Conservation (phyloP, 1,140 invertebrate genomes). For the Condylostylus longicornis region DNA sequence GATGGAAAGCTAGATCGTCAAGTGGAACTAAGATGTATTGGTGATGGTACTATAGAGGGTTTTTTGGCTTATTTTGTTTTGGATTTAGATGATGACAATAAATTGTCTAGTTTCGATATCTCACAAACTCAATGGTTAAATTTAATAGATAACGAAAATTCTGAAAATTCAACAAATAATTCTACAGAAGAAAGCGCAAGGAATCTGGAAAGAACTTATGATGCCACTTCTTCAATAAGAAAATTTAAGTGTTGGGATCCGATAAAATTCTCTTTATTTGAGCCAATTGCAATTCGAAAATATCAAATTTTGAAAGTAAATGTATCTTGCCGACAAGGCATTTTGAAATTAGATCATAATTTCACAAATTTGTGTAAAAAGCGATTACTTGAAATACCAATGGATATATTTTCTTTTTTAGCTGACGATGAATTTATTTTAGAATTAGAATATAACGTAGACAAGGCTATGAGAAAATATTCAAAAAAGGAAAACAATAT, state of each 20-base stretch:
- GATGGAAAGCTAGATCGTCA: slow-evolving; percentile 30
- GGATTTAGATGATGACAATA: slow-evolving; percentile 47
- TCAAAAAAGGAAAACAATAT: slow-evolving; percentile 24
- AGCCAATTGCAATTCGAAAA: slow-evolving; percentile 27
- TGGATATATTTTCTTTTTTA: slow-evolving; percentile 38
- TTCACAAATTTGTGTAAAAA: too few relatives aligned
- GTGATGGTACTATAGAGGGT: slow-evolving; percentile 42
- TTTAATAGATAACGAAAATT: too few relatives aligned
- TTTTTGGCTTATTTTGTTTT: slow-evolving; percentile 59
- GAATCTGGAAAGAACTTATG: too few relatives aligned
- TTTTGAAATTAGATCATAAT: slow-evolving; percentile 8
- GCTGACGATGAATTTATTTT: slow-evolving; percentile 38
- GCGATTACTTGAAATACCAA: too few relatives aligned
- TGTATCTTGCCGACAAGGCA: slow-evolving; percentile 32
- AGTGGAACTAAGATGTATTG: slow-evolving; percentile 24
- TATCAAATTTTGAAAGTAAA: slow-evolving; percentile 30
- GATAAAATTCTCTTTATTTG: slow-evolving; percentile 44
- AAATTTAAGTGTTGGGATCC: slow-evolving; percentile 60
- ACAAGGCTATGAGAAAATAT: slow-evolving; percentile 25
- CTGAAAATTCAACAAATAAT: too few relatives aligned
- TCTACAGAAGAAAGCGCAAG: too few relatives aligned
- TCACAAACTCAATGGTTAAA: too few relatives aligned
- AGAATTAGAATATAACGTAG: slow-evolving; percentile 24
- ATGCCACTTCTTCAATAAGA: slow-evolving; percentile 33
- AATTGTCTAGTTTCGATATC: slow-evolving; percentile 35